Base-by-base conservation (phyloP, 2,797 vertebrate species). In the Cynopterus sphinx region DNA sequence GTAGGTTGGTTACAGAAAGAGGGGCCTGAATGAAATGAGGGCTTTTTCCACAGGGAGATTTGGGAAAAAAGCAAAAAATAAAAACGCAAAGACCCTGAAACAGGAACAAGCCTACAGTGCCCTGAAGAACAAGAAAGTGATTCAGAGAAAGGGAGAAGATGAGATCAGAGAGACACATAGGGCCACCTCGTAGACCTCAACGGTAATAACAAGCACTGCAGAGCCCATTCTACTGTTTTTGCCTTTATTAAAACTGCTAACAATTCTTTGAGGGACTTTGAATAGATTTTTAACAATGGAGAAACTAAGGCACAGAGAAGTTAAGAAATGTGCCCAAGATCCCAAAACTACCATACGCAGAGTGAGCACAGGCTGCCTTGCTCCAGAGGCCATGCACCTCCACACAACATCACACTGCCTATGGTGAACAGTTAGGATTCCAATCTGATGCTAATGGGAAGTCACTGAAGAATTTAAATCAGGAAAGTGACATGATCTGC, bases 11-110 rank as follows among this genome's bases (percentile, higher is more conserved):
- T 28, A 87, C 49, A 22, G 49, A 75, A 68, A 87, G 73, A 68
- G 36, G 13, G 33, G 43, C 19, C 21, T 86, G 59, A 57, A 63
- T 6, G 12, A 91, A 87, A 13, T 22, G 16, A 41, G 24, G 22
- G 36, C 55, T 17, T 73, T 22, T 94, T 78, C 39, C 11, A 43
- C 7, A 46, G 31, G n/a, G 43, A 81, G 9, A 84, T 65, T 51
- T 57, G 43, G 21, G 12, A 6, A 82, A 82, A 87, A 65, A 31
- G 75, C 46, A 68, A 28, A 41, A 89, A 53, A 43, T 15, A 28
- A 70, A 79, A 65, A 51, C 11, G 22, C 83, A 79, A 75, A 85
- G 39, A 68, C 43, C 41, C 55, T 75, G 57, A 92, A 65, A 82
- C 6, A 83, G 22, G 31, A 86, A 70, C 9, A 26, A 59, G 36